Base-by-base conservation (phyloP, 2,797 vertebrate genomes). In the Epinephelus coioides region DNA sequence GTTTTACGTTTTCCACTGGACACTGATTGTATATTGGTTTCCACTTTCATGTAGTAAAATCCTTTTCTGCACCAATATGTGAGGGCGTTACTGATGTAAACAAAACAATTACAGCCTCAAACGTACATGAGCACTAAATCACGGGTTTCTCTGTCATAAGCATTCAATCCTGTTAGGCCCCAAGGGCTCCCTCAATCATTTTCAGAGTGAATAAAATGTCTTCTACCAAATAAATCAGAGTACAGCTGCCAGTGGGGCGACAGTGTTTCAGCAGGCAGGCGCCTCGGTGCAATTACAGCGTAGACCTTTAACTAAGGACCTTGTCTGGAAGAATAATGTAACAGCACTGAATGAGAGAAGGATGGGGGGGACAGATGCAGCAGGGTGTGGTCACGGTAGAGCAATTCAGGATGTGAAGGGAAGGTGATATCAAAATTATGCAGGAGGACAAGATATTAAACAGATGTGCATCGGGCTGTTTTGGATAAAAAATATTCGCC, bases 211-310 rank as follows among this genome's bases (percentile, higher is more conserved):
- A 66, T 79, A 64, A 84, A 86, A 86, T 15, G 81, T 79, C 85
- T 70, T 80, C 25, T 27, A 15, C 61, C 61, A 38, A 82, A 90
- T 93, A 87, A 92, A 91, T 92, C 87, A 90, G 79, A 50, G 62
- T 9, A 6, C 12, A 6, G 76, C 82, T 82, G 89, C 77, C 79
- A 70, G 79, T 3, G 30, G 76, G 77, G 81, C 54, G 63, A 83
- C 80, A 27, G 71, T 43, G 76, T 76, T 84, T 83, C 87, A 68
- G 72, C 79, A 78, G 84, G 64, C 81, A 47, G 87, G 84, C 84
- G 71, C 79, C 82, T 51, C 10, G 47, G 12, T 18, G 50, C 87
- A 81, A 90, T 88, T 81, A 88, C 83, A 44, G 67, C 12, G 1
- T 3, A 61, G 86, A 82, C 84, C 62, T 79, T 85, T 85, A 84